These are phyloP conservation scores for Diarsia mendica DNA, from an alignment of 2,888 invertebrate species.

Conservation along the genomic window DNA sequence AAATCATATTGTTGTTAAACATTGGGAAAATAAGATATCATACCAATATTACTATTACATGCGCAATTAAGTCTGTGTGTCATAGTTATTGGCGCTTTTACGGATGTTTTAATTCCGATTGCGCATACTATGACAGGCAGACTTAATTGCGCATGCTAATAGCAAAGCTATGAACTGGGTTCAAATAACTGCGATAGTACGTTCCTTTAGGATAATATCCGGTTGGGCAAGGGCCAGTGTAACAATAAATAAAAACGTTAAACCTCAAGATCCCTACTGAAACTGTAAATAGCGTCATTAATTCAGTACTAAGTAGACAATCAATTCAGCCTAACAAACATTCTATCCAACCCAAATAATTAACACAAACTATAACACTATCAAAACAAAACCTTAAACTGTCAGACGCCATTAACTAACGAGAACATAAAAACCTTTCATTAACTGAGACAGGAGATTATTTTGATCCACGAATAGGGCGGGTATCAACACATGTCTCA, in stretches of 20 bases:
- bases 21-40: background rate
- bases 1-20: background rate
- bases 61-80: background rate
- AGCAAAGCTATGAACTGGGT: background rate
- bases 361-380: slow-evolving; percentile 29
- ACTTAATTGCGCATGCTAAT: no score
- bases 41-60: background rate
- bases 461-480: slow-evolving; percentile 61
- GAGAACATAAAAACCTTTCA: slow-evolving; percentile 60
- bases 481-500: slow-evolving; percentile 51
- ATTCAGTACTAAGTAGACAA: background rate
- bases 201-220: background rate
- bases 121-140: no score
- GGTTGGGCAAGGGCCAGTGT: background rate
- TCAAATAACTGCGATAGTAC: background rate
- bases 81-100: background rate
- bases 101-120: background rate
- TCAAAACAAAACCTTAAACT: slow-evolving; percentile 49
- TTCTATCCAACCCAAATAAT: slow-evolving; percentile 12
- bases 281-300: background rate
- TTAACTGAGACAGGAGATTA: slow-evolving; percentile 58
- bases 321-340: background rate
- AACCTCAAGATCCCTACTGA: background rate
- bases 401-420: slow-evolving; percentile 48
- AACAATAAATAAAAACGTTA: background rate